Evolutionary conservation across 2,888 invertebrate genomes (phyloP).

Genomic region (Prosapia bicincta): DNA sequence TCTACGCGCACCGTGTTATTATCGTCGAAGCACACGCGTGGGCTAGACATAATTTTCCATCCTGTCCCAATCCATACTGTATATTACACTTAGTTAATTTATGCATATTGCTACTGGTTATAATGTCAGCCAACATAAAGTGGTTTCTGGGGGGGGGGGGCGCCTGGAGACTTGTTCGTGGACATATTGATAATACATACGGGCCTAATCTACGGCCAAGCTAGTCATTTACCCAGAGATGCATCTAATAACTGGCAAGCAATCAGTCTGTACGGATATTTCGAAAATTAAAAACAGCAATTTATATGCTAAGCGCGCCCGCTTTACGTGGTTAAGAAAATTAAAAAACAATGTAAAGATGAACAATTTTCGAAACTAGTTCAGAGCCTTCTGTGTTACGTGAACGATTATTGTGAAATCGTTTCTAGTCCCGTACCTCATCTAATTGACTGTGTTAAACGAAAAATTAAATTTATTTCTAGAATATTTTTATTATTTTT

Average conservation of each 20-base stretch:
- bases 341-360: neutral
- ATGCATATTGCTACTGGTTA: constrained; percentile 35
- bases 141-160: neutral
- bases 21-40: neutral
- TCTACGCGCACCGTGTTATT: neutral
- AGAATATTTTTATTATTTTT: too few species aligned
- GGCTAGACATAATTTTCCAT: neutral
- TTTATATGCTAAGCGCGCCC: neutral
- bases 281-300: neutral
- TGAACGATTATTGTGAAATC: neutral
- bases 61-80: neutral
- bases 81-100: constrained; percentile 22
- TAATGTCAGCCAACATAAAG: neutral
- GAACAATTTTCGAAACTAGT: neutral
- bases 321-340: neutral
- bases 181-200: neutral
- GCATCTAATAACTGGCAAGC: neutral
- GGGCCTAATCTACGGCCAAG: neutral
- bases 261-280: neutral
- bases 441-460: too few species aligned
- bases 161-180: neutral
- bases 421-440: too few species aligned
- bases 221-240: neutral
- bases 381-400: neutral
- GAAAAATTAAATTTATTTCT: too few species aligned